A percentile compares a stretch with the other conserved stretches of the same genome.
phyloP scores from a whole-genome alignment of 2,797 vertebrate species.

The Coregonus ussuriensis region DNA sequence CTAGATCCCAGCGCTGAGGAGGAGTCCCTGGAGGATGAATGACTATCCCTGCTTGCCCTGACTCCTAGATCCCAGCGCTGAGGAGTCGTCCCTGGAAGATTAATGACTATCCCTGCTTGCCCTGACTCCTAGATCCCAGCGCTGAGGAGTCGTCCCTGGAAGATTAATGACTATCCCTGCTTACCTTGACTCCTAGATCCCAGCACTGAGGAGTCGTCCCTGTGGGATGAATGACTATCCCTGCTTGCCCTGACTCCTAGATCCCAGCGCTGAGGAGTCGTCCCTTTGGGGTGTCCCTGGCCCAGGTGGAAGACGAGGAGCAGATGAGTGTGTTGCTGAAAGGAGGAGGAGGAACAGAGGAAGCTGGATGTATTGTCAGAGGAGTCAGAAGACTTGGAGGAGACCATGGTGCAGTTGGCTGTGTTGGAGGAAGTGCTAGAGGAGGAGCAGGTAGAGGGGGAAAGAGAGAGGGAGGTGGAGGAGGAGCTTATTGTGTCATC shows the following conservation, averaged over 20 bases:
- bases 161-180: neutral
- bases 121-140: slow-evolving; percentile 51
- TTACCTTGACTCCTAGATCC: slow-evolving; percentile 50
- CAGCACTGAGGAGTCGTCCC: slow-evolving; percentile 38
- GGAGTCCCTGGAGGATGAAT: slow-evolving; percentile 14
- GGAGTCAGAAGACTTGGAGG: neutral
- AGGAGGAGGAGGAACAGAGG: neutral
- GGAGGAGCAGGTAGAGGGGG: too few relatives aligned
- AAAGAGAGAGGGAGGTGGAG: too few relatives aligned
- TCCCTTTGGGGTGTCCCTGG: neutral
- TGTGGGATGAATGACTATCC: too few relatives aligned
- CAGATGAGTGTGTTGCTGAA: slow-evolving; percentile 21
- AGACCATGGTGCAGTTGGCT: neutral
- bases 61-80: slow-evolving; percentile 51
- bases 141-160: slow-evolving; percentile 29
- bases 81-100: slow-evolving; percentile 23
- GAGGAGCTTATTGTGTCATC: neutral
- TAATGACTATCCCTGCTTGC: neutral
- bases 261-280: slow-evolving; percentile 41
- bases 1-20: slow-evolving; percentile 56
- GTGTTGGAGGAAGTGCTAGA: neutral
- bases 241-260: slow-evolving; percentile 42
- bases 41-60: too few relatives aligned
- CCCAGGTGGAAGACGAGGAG: neutral
- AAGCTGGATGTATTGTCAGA: neutral